Evolutionary conservation across 2,797 vertebrate species (phyloP), one percentile per base, ranked within the genome.

Genomic region (Margarornis squamiger): DNA sequence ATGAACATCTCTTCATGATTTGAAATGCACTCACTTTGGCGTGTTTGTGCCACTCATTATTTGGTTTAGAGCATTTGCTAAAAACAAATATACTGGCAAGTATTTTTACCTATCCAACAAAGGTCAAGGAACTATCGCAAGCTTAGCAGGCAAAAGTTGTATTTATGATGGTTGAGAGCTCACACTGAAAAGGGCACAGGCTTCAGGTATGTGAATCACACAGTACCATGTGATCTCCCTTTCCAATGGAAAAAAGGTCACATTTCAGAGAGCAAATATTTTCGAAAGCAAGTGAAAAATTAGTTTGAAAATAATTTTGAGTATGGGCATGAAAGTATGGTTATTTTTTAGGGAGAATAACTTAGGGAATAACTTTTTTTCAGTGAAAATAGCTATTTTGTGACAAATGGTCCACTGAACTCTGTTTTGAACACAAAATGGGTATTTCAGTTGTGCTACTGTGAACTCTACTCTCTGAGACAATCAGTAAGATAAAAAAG

Each of bases 161-260:
- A 48, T 74, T 95, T 74, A 20, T 54, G 27, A 61, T 57, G 36
- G 32, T 68, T 74, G 81, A 91, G 61, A 77, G 58, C 62, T 86
- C 46, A 19, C 26, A 36, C 15, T 89, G 90, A 81, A 94, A 95
- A 94, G 74, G 87, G 66, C 88, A 92, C 15, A 66, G 67, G 43
- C 45, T 82, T 83, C 86, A 96, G 93, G 67, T 95, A 57, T 36
- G 21, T 90, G 85, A 85, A 46, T 87, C 84, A 89, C 45, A 43
- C 15, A 70, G 43, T n/a, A 79, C 24, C 17, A 54, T 19, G 38
- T 55, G 52, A 39, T 32, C 15, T 51, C 21, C 14, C 67, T 92
- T 85, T 93, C 61, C 52, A 58, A 20, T 67, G 20, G 49, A 63
- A 89, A 87, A 88, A 93, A 94, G 21, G 63, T 91, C 74, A 77